These are phyloP conservation scores for Enchytraeus crypticus DNA, from an alignment of 2,888 invertebrate species.

Conservation along the genomic window DNA sequence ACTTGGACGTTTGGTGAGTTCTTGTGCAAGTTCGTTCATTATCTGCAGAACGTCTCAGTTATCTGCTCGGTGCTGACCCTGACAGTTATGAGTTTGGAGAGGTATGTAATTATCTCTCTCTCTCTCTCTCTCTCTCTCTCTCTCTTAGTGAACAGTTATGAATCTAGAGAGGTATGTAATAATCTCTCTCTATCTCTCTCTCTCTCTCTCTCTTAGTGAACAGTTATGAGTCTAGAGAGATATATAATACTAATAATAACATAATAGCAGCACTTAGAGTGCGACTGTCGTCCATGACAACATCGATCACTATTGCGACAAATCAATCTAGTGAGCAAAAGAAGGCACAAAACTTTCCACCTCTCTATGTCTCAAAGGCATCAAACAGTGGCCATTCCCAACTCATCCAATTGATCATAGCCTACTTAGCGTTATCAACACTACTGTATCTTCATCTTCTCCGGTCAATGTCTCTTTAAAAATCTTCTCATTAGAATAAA, in stretches of 20 bases:
- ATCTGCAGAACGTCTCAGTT: constrained; percentile 64
- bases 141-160: background rate
- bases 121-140: background rate
- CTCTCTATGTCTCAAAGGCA: too few relatives aligned
- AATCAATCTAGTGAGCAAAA: too few relatives aligned
- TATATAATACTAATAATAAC: background rate
- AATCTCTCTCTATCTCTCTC: background rate
- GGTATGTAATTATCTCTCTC: constrained; percentile 49
- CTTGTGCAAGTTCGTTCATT: constrained; percentile 62
- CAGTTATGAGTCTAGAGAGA: background rate
- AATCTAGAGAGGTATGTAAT: background rate
- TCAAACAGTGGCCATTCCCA: too few relatives aligned
- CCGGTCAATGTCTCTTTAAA: too few relatives aligned
- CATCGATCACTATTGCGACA: too few relatives aligned
- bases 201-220: background rate
- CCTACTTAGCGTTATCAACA: too few relatives aligned
- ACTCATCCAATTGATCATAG: too few relatives aligned
- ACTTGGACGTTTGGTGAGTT: constrained; percentile 62
- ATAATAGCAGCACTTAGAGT: too few relatives aligned
- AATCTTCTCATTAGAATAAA: too few relatives aligned
- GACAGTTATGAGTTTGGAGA: constrained; percentile 61
- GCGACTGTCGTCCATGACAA: too few relatives aligned
- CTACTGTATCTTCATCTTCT: too few relatives aligned
- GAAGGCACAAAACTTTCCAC: too few relatives aligned
- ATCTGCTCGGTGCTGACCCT: constrained; percentile 59